A percentile compares a stretch with the other conserved stretches of the same genome.
Conservation (phyloP, 2,888 invertebrate species). For the Nomada goodeniana region DNA sequence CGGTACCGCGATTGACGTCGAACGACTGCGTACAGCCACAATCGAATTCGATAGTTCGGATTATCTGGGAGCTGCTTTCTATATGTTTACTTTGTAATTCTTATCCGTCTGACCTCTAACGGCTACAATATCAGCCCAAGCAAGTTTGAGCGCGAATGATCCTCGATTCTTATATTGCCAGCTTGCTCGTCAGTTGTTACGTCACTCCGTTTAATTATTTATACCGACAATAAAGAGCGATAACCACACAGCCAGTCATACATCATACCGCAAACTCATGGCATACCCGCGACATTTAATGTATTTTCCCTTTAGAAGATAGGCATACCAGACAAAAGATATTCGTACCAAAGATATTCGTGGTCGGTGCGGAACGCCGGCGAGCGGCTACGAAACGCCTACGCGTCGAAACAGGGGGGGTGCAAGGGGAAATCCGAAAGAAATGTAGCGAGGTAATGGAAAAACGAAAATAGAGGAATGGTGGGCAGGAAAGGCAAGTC, state of each 20-base stretch:
- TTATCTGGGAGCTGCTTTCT: not conserved
- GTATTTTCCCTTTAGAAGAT: not conserved
- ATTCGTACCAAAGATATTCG: not conserved
- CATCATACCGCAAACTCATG: too few relatives aligned
- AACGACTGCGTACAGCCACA: not conserved
- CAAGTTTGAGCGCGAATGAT: not conserved
- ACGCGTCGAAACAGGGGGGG: too few relatives aligned
- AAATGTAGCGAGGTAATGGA: too few relatives aligned
- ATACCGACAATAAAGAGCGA: not conserved
- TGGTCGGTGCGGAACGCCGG: not conserved
- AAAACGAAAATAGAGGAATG: not conserved
- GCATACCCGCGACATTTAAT: too few relatives aligned
- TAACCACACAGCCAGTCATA: not conserved
- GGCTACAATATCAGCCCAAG: not conserved
- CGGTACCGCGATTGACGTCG: not conserved
- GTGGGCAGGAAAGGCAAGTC: slow-evolving; percentile 25
- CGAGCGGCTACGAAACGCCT: too few relatives aligned
- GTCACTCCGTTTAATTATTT: too few relatives aligned
- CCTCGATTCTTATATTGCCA: not conserved
- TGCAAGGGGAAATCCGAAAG: not conserved
- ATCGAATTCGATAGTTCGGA: not conserved
- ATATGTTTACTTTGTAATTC: not conserved
- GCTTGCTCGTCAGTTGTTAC: not conserved
- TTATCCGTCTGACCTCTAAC: not conserved
- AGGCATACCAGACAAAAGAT: not conserved